A percentile compares a stretch with the other conserved stretches of the same genome.
These are phyloP conservation scores for Oikopleura vanhoeffeni DNA, from an alignment of 23 tunicate genomes.

Conservation along the genomic window DNA sequence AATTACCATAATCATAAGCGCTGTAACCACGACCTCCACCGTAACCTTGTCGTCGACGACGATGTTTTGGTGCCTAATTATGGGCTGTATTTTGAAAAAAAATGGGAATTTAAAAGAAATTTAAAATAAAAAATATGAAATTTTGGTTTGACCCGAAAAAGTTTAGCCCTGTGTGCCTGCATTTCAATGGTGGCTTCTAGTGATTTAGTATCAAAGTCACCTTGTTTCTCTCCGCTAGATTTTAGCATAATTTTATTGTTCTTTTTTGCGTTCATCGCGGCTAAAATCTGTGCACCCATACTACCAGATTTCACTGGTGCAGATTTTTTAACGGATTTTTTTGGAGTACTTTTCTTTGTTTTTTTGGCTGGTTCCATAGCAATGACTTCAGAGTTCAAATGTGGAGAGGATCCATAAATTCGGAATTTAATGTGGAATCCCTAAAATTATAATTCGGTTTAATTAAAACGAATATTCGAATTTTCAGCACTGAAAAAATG, in stretches of 20 bases:
- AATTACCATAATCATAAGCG: not conserved
- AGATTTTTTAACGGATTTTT: not conserved
- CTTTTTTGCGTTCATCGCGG: not conserved
- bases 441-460: not conserved
- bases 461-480: no score
- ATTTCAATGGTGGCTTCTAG: not conserved
- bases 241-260: not conserved
- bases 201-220: not conserved
- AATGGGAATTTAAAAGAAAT: no score
- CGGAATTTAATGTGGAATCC: conserved; percentile 10
- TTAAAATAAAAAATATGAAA: not conserved
- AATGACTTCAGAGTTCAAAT: not conserved
- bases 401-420: not conserved
- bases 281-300: not conserved
- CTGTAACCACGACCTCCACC: not conserved
- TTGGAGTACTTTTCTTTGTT: not conserved
- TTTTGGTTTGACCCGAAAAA: not conserved
- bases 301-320: not conserved
- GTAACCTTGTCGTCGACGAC: not conserved
- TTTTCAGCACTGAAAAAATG: no score
- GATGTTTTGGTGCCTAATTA: not conserved
- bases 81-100: no score
- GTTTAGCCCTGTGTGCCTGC: not conserved
- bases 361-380: not conserved
- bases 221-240: not conserved